These are phyloP conservation scores for Lepidocolaptes lacrymiger DNA, from an alignment of 2,797 vertebrate species.

Conservation along the genomic window DNA sequence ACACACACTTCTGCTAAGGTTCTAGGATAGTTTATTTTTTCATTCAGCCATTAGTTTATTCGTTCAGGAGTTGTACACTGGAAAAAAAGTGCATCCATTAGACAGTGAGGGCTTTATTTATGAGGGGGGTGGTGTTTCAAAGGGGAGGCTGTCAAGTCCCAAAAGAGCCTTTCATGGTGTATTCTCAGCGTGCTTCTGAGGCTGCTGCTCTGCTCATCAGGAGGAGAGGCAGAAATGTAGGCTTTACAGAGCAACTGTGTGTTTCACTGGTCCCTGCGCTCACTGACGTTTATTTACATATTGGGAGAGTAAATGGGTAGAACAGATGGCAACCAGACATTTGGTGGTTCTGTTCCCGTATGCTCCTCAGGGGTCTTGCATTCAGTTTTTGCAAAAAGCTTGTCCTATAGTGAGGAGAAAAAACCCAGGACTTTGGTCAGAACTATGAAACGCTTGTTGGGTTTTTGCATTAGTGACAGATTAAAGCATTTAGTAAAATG, in stretches of 20 bases:
- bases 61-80: conserved; percentile 70
- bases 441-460: conserved; percentile 59
- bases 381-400: conserved; percentile 74
- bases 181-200: conserved; percentile 73
- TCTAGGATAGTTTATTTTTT: conserved; percentile 73
- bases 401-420: conserved; percentile 64
- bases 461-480: conserved; percentile 58
- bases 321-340: conserved; percentile 86
- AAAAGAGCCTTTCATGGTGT: conserved; percentile 74
- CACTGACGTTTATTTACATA: conserved; percentile 82
- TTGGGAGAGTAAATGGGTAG: conserved; percentile 80
- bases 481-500: conserved; percentile 61
- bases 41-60: conserved; percentile 74
- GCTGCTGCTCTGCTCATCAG: conserved; percentile 73
- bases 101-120: conserved; percentile 76
- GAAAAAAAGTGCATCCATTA: conserved; percentile 65
- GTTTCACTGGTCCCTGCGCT: conserved; percentile 73
- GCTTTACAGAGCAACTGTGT: conserved; percentile 74
- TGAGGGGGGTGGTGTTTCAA: conserved; percentile 65
- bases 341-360: conserved; percentile 70
- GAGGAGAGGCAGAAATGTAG: conserved; percentile 77
- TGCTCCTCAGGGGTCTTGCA: conserved; percentile 74
- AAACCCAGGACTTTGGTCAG: conserved; percentile 57
- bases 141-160: conserved; percentile 69
- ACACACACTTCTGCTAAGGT: conserved; percentile 51